Base-by-base conservation (phyloP, 1,140 invertebrate genomes). In the Papilio aristodemus region DNA sequence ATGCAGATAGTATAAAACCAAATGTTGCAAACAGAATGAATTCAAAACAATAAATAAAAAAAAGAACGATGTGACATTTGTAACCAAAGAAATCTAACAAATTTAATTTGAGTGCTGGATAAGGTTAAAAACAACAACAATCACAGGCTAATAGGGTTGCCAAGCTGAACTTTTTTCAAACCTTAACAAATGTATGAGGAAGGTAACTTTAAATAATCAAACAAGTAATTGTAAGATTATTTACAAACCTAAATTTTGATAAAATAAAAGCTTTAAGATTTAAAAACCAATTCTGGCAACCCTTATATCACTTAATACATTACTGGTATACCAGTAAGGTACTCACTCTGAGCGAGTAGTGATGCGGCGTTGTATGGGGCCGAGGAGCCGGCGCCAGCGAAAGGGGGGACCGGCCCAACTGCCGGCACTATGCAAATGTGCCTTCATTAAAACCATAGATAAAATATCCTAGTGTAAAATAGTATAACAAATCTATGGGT, bases 311-410 rank as follows among this genome's bases (percentile, higher is more conserved):
- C 54, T 22, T 27, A 32, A n/a, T 38, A 71, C 58, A 46, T 38
- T 14, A 36, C 27, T 38, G 27, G 59, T 17, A 37, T 50, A 59
- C 17, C 25, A 22, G 10, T 2, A 27, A 67, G 25, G 70, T 84
- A 94, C 95, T 95, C 94, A 95, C 95, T 95, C 92, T 95, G 95
- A 85, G 95, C 95, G 84, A 96, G 93, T 86, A 96, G 93, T 79
- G 95, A 94, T 76, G 95, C 94, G 80, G 95, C 93, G 90, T 94
- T 95, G 80, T 93, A 94, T 8, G 92, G 92, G 22, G 90, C 84
- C 25, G 87, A 87, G 6, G 85, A 84, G 68, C 82, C 81, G 59
- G 84, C 81, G 11, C 63, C 63, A 22, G 77, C 78, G 72, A 74
- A 81, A 22, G 78, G 71, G 63, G 77, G 58, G 68, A 73, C 71